Evolutionary conservation across 2,113 vertebrate species (phyloP).

Genomic region (Ahaetulla prasina): DNA sequence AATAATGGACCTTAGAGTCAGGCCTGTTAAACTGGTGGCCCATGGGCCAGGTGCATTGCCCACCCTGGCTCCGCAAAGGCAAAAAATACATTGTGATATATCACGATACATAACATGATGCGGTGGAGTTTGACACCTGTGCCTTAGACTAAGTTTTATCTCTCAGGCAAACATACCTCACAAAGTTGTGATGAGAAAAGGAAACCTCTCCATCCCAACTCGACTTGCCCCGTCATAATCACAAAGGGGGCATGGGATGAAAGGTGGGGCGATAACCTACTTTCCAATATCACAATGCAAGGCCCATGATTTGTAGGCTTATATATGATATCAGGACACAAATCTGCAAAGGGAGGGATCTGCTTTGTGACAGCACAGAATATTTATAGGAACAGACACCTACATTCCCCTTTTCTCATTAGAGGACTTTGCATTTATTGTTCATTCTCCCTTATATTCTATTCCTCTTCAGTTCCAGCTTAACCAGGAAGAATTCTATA

Average conservation of each 20-base stretch:
- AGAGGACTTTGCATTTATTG: not conserved
- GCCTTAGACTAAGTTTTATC: not conserved
- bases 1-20: not conserved
- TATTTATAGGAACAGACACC: not conserved
- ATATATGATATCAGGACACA: not conserved
- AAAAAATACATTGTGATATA: no score
- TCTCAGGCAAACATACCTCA: not conserved
- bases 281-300: not conserved
- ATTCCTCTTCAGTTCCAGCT: not conserved
- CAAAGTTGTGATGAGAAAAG: not conserved
- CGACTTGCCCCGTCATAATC: not conserved
- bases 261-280: not conserved
- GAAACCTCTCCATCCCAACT: not conserved
- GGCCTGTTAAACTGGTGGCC: no score
- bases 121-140: rapidly evolving
- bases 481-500: not conserved
- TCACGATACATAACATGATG: no score
- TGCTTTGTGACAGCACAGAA: not conserved
- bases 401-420: not conserved
- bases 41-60: no score
- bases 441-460: not conserved
- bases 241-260: not conserved
- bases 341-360: not conserved
- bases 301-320: not conserved
- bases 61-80: no score